Base-by-base conservation (phyloP, 2,113 vertebrate genomes). In the Solea solea region DNA sequence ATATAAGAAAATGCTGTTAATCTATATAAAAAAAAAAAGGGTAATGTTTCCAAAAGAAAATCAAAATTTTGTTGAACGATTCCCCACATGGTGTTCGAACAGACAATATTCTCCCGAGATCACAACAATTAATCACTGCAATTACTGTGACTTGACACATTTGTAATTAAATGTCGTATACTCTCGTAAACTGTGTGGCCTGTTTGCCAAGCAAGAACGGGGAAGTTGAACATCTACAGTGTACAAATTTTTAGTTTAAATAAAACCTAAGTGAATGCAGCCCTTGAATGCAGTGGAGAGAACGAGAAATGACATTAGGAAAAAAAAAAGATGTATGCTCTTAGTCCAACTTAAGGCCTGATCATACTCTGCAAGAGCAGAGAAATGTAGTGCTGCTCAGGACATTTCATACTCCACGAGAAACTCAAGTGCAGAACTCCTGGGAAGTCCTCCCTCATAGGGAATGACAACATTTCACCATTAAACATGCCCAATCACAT, bases 191-290 rank as follows among this genome's bases (percentile, higher is more conserved):
- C 34, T 34, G 34, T 40, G 67, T 87, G 90, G 83, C 89, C 89
- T 91, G 91, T 88, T 90, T 90, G 80, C 84, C 64, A 55, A 21
- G 76, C 80, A 81, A 72, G 75, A 87, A 56, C 70, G 64, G 69
- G 67, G 68, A 86, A 81, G 82, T 67, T 73, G 80, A 72, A 88
- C 77, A 82, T 83, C 80, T 62, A 41, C 57, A 74, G 74, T 81
- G 42, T 81, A 88, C 87, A 90, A 86, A 88, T 86, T 86, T 87
- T 82, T 71, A 59, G 64, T 84, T 91, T 91, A 93, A 93, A 92
- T 93, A 92, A 88, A 88, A 90, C 64, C 60, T 64, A 66, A 34
- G 5, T 34, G 34, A 34, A 34, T 54, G 74, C 48, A 73, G 66
- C 85, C 77, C 75, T 66, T 71, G 72, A 45, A 45, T 10, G 2